Base-by-base conservation (phyloP, 2,888 invertebrate species). In the Ophion slaviceki region DNA sequence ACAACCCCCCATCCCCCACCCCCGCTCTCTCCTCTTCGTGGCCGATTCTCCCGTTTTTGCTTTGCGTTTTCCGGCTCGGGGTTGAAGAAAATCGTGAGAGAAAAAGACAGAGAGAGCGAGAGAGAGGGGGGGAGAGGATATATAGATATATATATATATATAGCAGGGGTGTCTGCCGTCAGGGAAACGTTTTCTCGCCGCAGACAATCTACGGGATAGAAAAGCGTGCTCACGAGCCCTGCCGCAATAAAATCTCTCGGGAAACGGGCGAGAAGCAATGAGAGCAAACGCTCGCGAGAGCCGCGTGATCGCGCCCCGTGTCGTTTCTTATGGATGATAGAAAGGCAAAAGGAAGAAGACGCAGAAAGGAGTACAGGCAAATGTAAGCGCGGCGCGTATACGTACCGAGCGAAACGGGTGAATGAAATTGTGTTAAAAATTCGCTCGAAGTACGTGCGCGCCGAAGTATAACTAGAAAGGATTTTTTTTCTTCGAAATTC, bases 121-220 rank as follows among this genome's bases (percentile, higher is more conserved):
- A 74, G 89, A 85, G 84, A 87, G 87, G 88, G 72, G 53, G 47
- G 86, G 84, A 81, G 71, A 79, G 81, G n/a, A n/a, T n/a, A n/a
- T n/a, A n/a, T n/a, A n/a, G n/a, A n/a, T n/a, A n/a, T n/a, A n/a
- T n/a, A n/a, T n/a, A n/a, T n/a, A n/a, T n/a, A n/a, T n/a, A n/a
- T 24, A 24, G 24, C 14, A 0, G 53, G 53, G 53, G 14, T 53
- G 53, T 53, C 53, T 53, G 4, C 53, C 53, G 53, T 53, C 14
- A 53, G 53, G 53, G 70, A 80, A 81, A 81, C 71, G 86, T 72
- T 77, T 67, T 85, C 59, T 64, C 83, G 86, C 86, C 87, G 87
- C 87, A 88, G 89, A 87, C 88, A 85, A 85, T 88, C 84, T 72
- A 78, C 87, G 86, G 82, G 76, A 77, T 72, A 82, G 78, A 74